Evolutionary conservation across 2,113 vertebrate genomes (phyloP).

Genomic region (Anguilla japonica): DNA sequence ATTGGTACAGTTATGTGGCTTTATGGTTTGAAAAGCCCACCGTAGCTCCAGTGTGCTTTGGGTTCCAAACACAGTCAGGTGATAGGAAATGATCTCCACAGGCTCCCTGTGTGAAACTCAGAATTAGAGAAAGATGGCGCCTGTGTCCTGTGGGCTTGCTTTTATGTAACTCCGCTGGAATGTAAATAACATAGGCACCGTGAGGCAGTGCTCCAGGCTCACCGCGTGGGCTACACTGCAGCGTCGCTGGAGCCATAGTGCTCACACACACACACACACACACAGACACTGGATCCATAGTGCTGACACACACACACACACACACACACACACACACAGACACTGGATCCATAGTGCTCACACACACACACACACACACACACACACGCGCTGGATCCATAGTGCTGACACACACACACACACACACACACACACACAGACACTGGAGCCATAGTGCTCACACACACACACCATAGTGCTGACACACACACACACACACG

Average conservation of each 20-base stretch:
- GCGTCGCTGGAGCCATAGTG: not conserved
- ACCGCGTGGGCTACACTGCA: not conserved
- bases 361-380: not conserved
- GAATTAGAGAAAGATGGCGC: not conserved
- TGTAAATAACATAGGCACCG: not conserved
- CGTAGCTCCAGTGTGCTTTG: not conserved
- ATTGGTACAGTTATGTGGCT: not conserved
- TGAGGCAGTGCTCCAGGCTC: not conserved
- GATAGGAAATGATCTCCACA: not conserved
- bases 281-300: not conserved
- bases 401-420: not conserved
- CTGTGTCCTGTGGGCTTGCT: not conserved
- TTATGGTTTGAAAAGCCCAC: not conserved
- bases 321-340: slow-evolving; percentile 4
- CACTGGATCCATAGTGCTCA: not conserved
- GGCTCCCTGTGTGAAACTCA: not conserved
- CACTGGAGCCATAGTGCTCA: slow-evolving; percentile 19
- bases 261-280: not conserved
- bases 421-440: not conserved
- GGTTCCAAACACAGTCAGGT: not conserved
- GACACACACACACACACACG: slow-evolving; percentile 34
- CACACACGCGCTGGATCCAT: not conserved
- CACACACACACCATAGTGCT: not conserved
- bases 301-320: slow-evolving; percentile 6
- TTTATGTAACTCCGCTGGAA: not conserved